phyloP scores from a whole-genome alignment of 2,797 vertebrate genomes.

The Loriculus beryllinus region DNA sequence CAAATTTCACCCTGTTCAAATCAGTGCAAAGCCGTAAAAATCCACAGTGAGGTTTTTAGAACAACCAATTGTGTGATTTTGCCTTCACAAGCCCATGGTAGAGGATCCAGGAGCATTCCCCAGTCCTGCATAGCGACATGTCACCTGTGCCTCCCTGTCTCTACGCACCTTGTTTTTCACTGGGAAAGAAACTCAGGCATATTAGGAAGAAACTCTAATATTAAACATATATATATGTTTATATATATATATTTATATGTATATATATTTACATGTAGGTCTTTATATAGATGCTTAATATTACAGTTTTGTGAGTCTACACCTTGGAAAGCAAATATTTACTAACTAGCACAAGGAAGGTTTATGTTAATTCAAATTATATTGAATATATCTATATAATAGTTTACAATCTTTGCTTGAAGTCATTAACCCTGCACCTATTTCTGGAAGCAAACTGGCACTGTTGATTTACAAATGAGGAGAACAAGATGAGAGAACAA shows the following conservation, averaged over 20 bases:
- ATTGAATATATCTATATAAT: neutral
- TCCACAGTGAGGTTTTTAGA: neutral
- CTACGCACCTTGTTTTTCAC: neutral
- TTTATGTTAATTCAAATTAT: neutral
- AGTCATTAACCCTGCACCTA: neutral
- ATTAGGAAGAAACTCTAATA: neutral
- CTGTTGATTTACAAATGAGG: neutral
- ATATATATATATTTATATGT: too few relatives aligned
- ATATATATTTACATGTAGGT: accelerated
- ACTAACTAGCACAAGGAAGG: neutral
- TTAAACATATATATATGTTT: accelerated
- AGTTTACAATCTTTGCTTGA: neutral
- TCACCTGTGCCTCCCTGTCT: neutral
- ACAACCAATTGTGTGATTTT: accelerated
- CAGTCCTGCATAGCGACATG: accelerated
- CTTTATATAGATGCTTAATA: neutral
- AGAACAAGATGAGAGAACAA: neutral
- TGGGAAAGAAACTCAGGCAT: neutral
- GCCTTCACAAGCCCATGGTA: neutral
- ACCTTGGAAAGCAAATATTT: neutral
- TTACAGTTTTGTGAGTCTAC: neutral
- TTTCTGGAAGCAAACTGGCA: neutral
- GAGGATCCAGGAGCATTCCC: neutral
- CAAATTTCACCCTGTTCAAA: neutral
- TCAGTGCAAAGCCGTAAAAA: neutral